phyloP scores from a whole-genome alignment of 2,797 vertebrate genomes.

The Falco biarmicus region DNA sequence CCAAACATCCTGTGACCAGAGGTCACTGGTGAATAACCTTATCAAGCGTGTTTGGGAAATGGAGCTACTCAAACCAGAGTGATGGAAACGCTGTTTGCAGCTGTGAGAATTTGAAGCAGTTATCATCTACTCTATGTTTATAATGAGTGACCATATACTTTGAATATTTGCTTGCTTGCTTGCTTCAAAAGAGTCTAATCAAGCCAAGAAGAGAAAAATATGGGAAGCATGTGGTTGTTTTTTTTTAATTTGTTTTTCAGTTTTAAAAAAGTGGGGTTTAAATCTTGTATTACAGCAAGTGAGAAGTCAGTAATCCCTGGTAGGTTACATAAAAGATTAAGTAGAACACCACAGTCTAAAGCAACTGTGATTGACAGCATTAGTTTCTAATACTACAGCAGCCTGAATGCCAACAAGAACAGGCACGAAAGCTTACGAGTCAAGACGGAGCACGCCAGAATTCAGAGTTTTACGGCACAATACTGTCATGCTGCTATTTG shows the following conservation, averaged over 20 bases:
- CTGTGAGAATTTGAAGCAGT: neutral
- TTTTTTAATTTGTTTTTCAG: neutral
- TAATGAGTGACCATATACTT: neutral
- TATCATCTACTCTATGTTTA: neutral
- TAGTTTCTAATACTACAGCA: neutral
- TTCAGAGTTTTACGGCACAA: neutral
- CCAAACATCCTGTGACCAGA: neutral
- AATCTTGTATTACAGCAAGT: neutral
- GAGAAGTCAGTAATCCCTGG: neutral
- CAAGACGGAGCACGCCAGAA: neutral
- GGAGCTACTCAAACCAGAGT: neutral
- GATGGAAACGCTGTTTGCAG: neutral
- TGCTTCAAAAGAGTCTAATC: neutral
- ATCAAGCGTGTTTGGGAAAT: neutral
- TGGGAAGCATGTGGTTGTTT: fast-evolving
- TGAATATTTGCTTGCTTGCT: neutral
- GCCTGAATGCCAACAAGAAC: neutral
- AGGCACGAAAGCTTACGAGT: neutral
- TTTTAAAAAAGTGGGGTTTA: neutral
- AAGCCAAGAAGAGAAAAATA: neutral
- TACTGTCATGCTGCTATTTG: neutral
- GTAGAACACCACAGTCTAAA: neutral
- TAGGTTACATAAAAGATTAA: conserved; percentile 63
- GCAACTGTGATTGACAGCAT: conserved; percentile 1
- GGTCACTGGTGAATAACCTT: neutral